Evolutionary conservation across 2,888 invertebrate species (phyloP), one percentile per base, ranked within the genome.

Genomic region (Scaptomyza cyrtandrae): DNA sequence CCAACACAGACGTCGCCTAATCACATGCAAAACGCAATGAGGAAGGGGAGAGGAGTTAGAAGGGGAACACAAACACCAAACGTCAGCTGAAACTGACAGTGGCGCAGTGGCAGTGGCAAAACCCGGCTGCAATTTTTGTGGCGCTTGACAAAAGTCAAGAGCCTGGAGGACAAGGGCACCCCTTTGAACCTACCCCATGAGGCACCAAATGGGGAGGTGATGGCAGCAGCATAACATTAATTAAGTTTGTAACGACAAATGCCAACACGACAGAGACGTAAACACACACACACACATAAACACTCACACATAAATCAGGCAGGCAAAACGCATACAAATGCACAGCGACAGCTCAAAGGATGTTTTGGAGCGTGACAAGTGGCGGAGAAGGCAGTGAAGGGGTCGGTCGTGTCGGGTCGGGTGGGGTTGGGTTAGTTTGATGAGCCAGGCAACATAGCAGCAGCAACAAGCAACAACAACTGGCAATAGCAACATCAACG

Each of bases 71-170:
- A 88, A 85, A 75, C 83, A 75, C 83, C 83, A 80, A 86, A 83
- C 83, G 86, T 88, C 83, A 84, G 88, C 88, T 88, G 88, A 89
- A 89, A 75, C 89, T 88, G 86, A 88, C 89, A 89, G 86, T 77
- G 83, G 71, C 63, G 76, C 71, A 65, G 50, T 70, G 43, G 53
- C 41, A 65, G 52, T 75, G 62, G 62, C 58, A 59, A 62, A 39
- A 39, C 14, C 58, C 53, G 81, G 65, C 55, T 81, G 80, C 85
- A 85, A 76, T 87, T 82, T 82, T 85, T 82, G 86, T 71, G 76
- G 56, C 73, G 86, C 77, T 84, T 84, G 79, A 75, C 89, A 86
- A 86, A 86, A 86, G 85, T 86, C 85, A 86, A 86, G 87, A 79
- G 88, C 71, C 72, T 72, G 65, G 65, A 78, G 76, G 72, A 72